Percentiles rank a stretch among this genome's conserved stretches.
Conservation (phyloP, 2,797 vertebrate species). For the Epinephelus awoara region DNA sequence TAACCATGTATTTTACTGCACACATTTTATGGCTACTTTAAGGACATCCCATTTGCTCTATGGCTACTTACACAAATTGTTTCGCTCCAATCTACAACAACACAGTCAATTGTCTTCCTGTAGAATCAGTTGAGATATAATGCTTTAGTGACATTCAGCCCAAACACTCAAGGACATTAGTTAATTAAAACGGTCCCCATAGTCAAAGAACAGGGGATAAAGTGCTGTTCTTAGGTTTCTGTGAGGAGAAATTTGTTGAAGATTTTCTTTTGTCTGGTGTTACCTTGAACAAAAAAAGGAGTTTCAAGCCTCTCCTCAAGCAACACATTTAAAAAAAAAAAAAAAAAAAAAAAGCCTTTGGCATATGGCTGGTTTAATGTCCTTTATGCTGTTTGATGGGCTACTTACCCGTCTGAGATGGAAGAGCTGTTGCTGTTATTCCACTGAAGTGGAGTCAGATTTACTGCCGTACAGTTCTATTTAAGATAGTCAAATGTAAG, state of each 20-base stretch:
- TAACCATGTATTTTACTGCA: neutral
- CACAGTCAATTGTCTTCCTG: neutral
- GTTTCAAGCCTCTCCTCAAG: constrained; percentile 21
- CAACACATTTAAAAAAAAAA: constrained; percentile 13
- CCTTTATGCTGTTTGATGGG: constrained; percentile 26
- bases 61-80: neutral
- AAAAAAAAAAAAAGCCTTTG: constrained; percentile 8
- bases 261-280: constrained; percentile 23
- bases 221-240: constrained; percentile 19
- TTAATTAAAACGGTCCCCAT: constrained; percentile 1
- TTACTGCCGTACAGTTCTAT: neutral
- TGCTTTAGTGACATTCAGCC: constrained; percentile 1
- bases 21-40: neutral
- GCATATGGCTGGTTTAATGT: constrained; percentile 31
- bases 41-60: neutral
- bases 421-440: neutral
- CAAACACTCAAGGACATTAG: constrained; percentile 27
- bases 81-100: neutral
- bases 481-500: neutral
- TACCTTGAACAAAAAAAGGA: constrained; percentile 26
- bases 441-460: constrained; percentile 1
- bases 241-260: constrained; percentile 12
- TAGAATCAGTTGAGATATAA: neutral
- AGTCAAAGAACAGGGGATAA: constrained; percentile 16
- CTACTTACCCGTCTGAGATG: constrained; percentile 12